phyloP scores from a whole-genome alignment of 2,888 invertebrate genomes.

The Ectropis crepuscularia region DNA sequence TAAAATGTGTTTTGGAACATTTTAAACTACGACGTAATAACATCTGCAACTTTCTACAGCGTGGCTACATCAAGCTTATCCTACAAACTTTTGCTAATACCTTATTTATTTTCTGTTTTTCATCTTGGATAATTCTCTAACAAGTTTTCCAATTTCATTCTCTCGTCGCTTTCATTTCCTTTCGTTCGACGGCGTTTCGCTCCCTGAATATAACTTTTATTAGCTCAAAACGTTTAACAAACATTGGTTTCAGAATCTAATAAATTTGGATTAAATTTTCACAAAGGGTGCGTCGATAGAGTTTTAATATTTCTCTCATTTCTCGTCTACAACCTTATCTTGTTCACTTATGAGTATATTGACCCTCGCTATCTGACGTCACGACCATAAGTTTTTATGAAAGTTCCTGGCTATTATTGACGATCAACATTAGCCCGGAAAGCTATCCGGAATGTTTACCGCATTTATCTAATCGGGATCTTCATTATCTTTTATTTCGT shows the following conservation, averaged over 20 bases:
- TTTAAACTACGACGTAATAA: no score
- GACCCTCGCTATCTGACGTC: constrained; percentile 37
- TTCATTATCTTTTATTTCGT: constrained; percentile 78
- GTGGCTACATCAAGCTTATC: constrained; percentile 48
- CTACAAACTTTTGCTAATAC: constrained; percentile 68
- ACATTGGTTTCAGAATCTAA: constrained; percentile 78
- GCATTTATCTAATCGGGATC: constrained; percentile 75
- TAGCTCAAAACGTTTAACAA: constrained; percentile 82
- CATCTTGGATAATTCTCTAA: constrained; percentile 79
- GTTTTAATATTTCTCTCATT: constrained; percentile 34
- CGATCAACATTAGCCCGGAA: constrained; percentile 41
- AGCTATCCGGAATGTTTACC: constrained; percentile 61
- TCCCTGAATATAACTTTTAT: constrained; percentile 82
- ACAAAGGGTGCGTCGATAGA: constrained; percentile 53
- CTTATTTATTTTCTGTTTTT: constrained; percentile 76
- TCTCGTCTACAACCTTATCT: constrained; percentile 29
- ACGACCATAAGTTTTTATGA: constrained; percentile 41
- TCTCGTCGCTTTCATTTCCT: constrained; percentile 83
- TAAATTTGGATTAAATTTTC: constrained; percentile 70
- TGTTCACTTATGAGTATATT: constrained; percentile 31
- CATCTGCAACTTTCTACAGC: no score
- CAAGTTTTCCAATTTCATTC: constrained; percentile 85
- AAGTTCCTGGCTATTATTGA: constrained; percentile 40
- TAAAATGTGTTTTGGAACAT: no score
- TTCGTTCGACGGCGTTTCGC: constrained; percentile 64